Evolutionary conservation across 2,797 vertebrate genomes (phyloP), one percentile per base, ranked within the genome.

Genomic region (Salarias fasciatus): DNA sequence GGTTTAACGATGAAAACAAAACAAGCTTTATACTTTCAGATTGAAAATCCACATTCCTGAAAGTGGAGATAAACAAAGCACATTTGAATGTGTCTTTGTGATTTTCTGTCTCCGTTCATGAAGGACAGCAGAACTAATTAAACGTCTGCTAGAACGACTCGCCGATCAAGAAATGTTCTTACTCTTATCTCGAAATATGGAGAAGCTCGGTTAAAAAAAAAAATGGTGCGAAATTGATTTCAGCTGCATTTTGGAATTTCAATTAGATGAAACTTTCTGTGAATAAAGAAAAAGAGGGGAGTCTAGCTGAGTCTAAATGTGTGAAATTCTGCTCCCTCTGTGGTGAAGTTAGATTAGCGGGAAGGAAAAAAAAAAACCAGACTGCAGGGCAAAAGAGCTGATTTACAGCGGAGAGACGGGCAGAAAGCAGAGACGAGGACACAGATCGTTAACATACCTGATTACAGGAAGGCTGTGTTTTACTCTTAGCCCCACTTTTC

Each of bases 201-300:
- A 13, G 12, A 40, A 47, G 53, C 37, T 66, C 66, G 18, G 18
- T 35, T 1, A 35, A 59, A 44, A 40, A 68, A 46, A 65, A 49
- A 65, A 53, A 50, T 6, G 24, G 51, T 45, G 49, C 35, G 1
- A 77, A 82, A 80, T 79, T 67, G 73, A 79, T 75, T 80, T 63
- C 6, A 13, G 69, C 11, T 24, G 6, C 30, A 42, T 68, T 81
- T 67, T 33, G 13, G 12, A 63, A 80, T 78, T 72, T 59, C 64
- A 72, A 72, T 79, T 73, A 78, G 35, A 67, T 37, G 0, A 77
- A 69, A 77, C 29, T 56, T 66, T 67, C 46, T 44, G 28, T 15
- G 40, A 43, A 53, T 63, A 64, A 63, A 59, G 33, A 72, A 75
- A 79, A 18, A 63, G 41, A 28, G 50, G 55, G 31, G 52, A 65